Percentiles rank a stretch among this genome's conserved stretches.
Conservation (phyloP, 2,113 vertebrate genomes). For the Petrocephalus zakoni region DNA sequence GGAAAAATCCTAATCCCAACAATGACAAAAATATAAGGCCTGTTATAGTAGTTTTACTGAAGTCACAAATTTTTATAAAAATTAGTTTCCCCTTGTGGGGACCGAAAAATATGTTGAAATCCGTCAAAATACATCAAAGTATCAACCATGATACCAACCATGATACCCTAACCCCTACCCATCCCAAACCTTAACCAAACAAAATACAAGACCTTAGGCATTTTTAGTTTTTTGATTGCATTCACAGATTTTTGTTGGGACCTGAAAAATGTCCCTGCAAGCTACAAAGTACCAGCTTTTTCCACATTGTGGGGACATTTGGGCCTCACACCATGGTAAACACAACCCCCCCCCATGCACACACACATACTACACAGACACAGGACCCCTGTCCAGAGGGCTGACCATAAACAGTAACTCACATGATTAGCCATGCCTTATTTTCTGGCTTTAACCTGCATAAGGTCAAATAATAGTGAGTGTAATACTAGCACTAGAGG, state of each 20-base stretch:
- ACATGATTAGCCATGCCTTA: not conserved
- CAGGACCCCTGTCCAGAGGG: not conserved
- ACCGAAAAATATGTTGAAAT: no score
- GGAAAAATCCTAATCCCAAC: not conserved
- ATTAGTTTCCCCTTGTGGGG: no score
- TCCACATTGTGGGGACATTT: not conserved
- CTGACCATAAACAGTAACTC: not conserved
- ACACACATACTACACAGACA: not conserved
- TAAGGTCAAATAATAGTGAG: not conserved
- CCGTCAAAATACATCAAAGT: no score
- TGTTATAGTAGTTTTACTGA: no score
- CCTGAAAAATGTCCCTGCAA: not conserved
- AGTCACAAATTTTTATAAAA: no score
- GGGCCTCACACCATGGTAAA: no score
- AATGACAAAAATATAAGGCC: no score
- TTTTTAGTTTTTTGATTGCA: not conserved
- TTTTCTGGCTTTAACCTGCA: not conserved
- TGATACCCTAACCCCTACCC: not conserved
- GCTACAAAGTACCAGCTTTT: not conserved
- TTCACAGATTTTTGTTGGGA: not conserved
- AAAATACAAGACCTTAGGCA: not conserved
- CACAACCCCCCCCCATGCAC: no score
- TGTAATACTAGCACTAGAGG: not conserved
- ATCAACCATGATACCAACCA: no score
- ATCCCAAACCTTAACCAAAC: not conserved